A percentile compares a stretch with the other conserved stretches of the same genome.
phyloP scores from a whole-genome alignment of 2,888 invertebrate species.

The Mythimna albipuncta region DNA sequence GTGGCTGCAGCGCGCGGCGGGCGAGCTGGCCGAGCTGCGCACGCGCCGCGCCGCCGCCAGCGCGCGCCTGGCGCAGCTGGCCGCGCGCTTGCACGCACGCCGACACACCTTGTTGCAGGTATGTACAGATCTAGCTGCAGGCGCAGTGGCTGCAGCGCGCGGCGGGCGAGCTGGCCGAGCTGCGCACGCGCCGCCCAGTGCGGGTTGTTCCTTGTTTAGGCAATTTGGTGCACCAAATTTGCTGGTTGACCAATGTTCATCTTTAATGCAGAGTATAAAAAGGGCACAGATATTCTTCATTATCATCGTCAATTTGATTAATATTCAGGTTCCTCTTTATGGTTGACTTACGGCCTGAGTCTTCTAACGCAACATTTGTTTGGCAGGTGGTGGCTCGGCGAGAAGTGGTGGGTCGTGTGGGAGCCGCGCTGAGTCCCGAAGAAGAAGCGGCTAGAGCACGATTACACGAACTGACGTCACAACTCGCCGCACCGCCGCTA shows the following conservation, averaged over 20 bases:
- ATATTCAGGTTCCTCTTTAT: background rate
- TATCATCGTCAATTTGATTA: too few relatives aligned
- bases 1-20: constrained; percentile 94
- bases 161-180: constrained; percentile 93
- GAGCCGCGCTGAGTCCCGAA: constrained; percentile 96
- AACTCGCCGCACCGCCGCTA: constrained; percentile 97
- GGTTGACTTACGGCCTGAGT: background rate
- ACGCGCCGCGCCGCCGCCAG: constrained; percentile 95
- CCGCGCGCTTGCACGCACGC: constrained; percentile 95
- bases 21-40: constrained; percentile 94
- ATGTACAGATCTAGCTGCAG: constrained; percentile 91
- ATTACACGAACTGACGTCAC: constrained; percentile 96
- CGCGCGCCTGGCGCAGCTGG: constrained; percentile 95
- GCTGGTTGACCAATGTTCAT: background rate
- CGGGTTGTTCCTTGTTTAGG: constrained; percentile 92
- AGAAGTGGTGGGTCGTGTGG: constrained; percentile 96
- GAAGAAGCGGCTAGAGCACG: constrained; percentile 97
- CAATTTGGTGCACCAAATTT: background rate
- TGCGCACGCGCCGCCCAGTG: constrained; percentile 95
- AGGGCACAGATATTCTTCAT: too few relatives aligned
- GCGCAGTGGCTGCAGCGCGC: constrained; percentile 95
- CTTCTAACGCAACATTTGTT: background rate
- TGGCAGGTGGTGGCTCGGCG: constrained; percentile 95
- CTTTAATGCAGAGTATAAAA: background rate
- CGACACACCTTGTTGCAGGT: constrained; percentile 96